Percentiles rank a stretch among this genome's conserved stretches.
Evolutionary conservation across 2,888 invertebrate genomes (phyloP).

Genomic region (Tupiocoris notatus): DNA sequence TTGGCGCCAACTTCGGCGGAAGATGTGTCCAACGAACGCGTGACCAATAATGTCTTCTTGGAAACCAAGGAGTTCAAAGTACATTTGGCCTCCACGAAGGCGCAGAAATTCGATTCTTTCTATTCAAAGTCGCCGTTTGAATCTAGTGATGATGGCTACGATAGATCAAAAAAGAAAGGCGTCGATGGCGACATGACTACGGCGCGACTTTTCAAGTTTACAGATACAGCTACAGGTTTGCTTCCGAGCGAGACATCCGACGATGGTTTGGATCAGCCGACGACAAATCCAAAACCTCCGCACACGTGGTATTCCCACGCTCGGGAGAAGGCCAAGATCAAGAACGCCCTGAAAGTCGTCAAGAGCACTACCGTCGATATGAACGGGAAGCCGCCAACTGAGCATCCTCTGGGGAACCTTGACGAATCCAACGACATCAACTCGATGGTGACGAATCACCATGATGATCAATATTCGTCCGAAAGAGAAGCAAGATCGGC

Average conservation of each 20-base stretch:
- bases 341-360: conserved; percentile 24
- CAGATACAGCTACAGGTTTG: neutral
- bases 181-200: conserved; percentile 1
- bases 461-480: neutral
- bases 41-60: conserved; percentile 29
- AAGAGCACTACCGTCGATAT: conserved; percentile 29
- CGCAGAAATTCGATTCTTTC: conserved; percentile 8
- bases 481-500: conserved; percentile 25
- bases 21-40: conserved; percentile 11
- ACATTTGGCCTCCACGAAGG: conserved; percentile 26
- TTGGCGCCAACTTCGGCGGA: conserved; percentile 1
- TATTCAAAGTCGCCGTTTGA: conserved; percentile 10
- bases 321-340: conserved; percentile 36
- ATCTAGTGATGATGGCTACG: conserved; percentile 6
- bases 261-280: neutral
- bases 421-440: conserved; percentile 42
- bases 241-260: neutral
- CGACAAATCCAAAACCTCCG: conserved; percentile 26
- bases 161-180: conserved; percentile 12
- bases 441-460: conserved; percentile 6
- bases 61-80: conserved; percentile 40
- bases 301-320: conserved; percentile 42
- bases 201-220: conserved; percentile 1
- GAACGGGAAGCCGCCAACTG: conserved; percentile 20
- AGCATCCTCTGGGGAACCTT: neutral